Conservation (phyloP, 53 echinoderm and acorn worm genomes). For the Zoroaster sp. region DNA sequence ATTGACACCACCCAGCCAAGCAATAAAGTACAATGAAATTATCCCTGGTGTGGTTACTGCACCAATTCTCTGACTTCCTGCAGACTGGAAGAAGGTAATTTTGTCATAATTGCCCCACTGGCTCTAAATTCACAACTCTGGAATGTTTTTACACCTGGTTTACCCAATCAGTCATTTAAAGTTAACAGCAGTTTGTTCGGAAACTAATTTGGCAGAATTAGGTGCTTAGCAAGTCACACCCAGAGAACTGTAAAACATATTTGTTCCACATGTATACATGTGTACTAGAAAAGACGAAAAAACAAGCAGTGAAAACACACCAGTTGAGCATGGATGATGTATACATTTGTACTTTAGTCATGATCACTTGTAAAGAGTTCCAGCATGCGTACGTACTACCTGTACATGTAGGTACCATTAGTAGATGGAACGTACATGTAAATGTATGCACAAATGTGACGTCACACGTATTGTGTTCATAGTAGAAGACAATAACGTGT, state of each 20-base stretch:
- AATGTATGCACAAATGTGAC: no score
- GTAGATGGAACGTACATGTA: no score
- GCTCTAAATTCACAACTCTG: not conserved
- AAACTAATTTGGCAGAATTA: constrained; percentile 18
- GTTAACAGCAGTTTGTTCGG: not conserved
- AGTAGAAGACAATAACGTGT: no score
- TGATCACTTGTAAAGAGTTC: no score
- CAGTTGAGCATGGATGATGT: no score
- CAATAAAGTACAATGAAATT: constrained; percentile 37
- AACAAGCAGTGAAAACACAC: no score
- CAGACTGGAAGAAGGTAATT: not conserved
- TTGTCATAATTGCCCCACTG: not conserved
- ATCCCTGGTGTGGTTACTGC: constrained; percentile 12
- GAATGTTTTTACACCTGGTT: constrained; percentile 45
- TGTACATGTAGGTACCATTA: no score
- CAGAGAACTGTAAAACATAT: not conserved
- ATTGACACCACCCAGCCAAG: constrained; percentile 18
- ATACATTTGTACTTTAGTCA: no score
- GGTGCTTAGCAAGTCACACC: not conserved
- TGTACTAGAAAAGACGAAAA: no score
- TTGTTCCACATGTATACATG: constrained; percentile 4
- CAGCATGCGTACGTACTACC: no score
- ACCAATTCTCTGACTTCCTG: not conserved
- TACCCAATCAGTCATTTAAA: constrained; percentile 13
- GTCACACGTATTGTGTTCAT: no score